Percentiles rank a stretch among this genome's conserved stretches.
phyloP scores from a whole-genome alignment of 2,113 vertebrate species.

The Hypomesus transpacificus region DNA sequence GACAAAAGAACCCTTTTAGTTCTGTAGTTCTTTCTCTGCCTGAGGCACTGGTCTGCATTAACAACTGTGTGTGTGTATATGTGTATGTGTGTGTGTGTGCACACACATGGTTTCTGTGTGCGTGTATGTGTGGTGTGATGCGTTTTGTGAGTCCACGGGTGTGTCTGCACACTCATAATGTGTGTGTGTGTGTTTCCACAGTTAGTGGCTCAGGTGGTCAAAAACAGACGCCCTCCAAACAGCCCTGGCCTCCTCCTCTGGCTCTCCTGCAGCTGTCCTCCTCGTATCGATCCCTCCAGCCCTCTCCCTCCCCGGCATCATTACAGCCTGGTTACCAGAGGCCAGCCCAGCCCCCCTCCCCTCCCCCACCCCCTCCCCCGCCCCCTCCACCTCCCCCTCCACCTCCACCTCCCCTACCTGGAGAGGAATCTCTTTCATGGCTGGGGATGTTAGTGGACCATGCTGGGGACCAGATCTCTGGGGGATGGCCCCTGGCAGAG shows the following conservation, averaged over 20 bases:
- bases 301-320: background rate
- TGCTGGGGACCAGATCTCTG: slow-evolving; percentile 51
- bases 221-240: slow-evolving; percentile 66
- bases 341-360: background rate
- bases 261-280: background rate
- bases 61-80: no score
- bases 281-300: slow-evolving; percentile 4
- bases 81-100: no score
- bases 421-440: slow-evolving; percentile 60
- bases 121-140: no score
- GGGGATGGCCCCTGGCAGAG: slow-evolving; percentile 56
- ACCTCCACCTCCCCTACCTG: background rate
- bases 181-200: slow-evolving; percentile 36
- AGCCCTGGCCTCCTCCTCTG: slow-evolving; percentile 26
- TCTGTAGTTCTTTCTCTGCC: no score
- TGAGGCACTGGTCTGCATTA: no score
- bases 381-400: background rate
- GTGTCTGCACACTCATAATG: slow-evolving; percentile 17
- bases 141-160: background rate
- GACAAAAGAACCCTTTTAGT: no score
- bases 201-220: slow-evolving; percentile 65
- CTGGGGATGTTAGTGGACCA: slow-evolving; percentile 66
- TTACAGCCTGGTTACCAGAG: background rate
- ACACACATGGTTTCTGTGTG: no score
- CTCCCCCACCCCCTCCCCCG: background rate